These are phyloP conservation scores for Merluccius polli DNA, from an alignment of 2,797 vertebrate species.

Conservation along the genomic window DNA sequence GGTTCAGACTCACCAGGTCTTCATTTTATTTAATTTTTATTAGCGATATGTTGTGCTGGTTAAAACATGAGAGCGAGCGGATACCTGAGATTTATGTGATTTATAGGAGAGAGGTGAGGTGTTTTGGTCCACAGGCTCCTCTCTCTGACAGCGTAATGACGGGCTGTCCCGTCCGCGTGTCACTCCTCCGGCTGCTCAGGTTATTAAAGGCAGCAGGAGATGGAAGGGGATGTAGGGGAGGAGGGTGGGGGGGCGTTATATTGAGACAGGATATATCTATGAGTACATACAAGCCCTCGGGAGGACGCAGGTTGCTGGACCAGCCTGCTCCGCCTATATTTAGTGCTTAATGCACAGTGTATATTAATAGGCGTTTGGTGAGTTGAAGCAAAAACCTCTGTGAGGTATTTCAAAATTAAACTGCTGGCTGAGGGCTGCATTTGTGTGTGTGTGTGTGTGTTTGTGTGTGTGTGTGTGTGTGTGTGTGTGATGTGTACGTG, in stretches of 20 bases:
- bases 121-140: constrained; percentile 44
- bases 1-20: not conserved
- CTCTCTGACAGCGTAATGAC: constrained; percentile 63
- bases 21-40: not conserved
- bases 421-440: constrained; percentile 12
- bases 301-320: not conserved
- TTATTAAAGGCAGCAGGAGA: not conserved
- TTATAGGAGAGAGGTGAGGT: constrained; percentile 43
- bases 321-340: not conserved
- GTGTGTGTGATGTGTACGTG: not conserved
- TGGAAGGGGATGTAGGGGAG: not conserved
- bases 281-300: not conserved
- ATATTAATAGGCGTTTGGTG: not conserved
- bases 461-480: not conserved
- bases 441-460: not conserved
- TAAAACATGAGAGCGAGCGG: constrained; percentile 21
- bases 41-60: not conserved
- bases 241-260: not conserved
- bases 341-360: constrained; percentile 2
- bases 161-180: constrained; percentile 62
- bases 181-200: constrained; percentile 39
- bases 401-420: constrained; percentile 42
- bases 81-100: constrained; percentile 46
- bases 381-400: not conserved
- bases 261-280: not conserved